Evolutionary conservation across 2,113 vertebrate species (phyloP).

Genomic region (Regulus satrapa): DNA sequence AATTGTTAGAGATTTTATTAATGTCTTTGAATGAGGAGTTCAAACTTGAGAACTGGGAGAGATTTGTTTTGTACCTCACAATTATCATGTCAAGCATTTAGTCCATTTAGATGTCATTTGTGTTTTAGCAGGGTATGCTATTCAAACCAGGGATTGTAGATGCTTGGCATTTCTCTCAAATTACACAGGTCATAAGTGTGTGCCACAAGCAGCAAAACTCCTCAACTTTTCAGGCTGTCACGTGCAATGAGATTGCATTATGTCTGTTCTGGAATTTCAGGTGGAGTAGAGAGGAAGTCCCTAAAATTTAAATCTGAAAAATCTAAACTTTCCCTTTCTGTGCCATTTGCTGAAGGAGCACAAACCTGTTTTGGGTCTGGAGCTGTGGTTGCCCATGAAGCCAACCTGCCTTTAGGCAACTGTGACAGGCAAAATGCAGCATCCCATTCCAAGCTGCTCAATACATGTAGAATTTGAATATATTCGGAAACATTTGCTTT

Average conservation of each 20-base stretch:
- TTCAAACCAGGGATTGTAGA: neutral
- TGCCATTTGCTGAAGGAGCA: neutral
- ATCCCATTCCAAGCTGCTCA: accelerated
- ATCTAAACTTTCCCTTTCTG: accelerated
- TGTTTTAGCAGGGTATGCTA: neutral
- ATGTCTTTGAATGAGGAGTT: neutral
- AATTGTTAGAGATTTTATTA: neutral
- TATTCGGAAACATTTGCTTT: neutral
- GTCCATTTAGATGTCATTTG: neutral
- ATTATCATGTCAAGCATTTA: neutral
- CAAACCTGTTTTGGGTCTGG: neutral
- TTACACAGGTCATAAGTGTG: neutral
- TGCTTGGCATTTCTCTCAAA: neutral
- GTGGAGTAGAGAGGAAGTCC: neutral
- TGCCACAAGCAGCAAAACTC: neutral
- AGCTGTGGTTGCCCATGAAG: neutral
- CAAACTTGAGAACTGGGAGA: neutral
- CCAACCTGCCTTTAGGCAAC: neutral
- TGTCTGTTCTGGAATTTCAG: neutral
- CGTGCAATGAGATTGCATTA: neutral
- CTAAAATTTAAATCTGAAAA: neutral
- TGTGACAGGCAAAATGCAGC: neutral
- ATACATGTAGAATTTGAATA: neutral
- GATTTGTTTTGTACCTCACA: neutral
- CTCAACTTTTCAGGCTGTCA: neutral